A percentile compares a stretch with the other conserved stretches of the same genome.
phyloP scores from a whole-genome alignment of 2,888 invertebrate species.

The Hypomecis punctinalis region DNA sequence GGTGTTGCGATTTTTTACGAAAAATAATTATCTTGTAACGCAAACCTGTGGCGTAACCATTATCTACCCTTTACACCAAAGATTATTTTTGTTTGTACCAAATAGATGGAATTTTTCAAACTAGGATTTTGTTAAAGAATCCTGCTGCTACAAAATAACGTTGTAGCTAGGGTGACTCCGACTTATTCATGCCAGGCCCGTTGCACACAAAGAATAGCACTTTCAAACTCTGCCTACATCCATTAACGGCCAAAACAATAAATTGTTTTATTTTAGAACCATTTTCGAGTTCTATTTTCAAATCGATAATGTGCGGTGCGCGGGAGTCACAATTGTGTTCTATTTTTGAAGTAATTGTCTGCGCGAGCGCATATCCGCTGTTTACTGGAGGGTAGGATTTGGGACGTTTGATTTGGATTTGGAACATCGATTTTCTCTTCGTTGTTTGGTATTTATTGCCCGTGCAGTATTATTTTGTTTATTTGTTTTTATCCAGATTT shows the following conservation, averaged over 20 bases:
- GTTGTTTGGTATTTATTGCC: background rate
- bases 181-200: background rate
- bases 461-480: no score
- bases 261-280: conserved; percentile 28
- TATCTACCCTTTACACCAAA: no score
- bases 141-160: no score
- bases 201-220: background rate
- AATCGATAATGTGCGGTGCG: conserved; percentile 61
- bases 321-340: conserved; percentile 60
- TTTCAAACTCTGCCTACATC: conserved; percentile 15
- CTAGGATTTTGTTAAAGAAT: no score
- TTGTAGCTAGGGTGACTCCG: no score
- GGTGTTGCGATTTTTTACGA: no score
- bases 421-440: conserved; percentile 4
- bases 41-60: no score
- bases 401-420: conserved; percentile 9
- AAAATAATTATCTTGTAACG: no score
- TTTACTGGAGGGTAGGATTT: conserved; percentile 47
- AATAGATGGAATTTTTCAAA: no score
- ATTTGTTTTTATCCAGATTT: no score
- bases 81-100: no score
- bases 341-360: conserved; percentile 63
- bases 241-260: conserved; percentile 26
- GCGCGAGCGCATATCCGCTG: conserved; percentile 60
- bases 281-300: conserved; percentile 57